Base-by-base conservation (phyloP, 2,113 vertebrate species). In the Callospermophilus lateralis region DNA sequence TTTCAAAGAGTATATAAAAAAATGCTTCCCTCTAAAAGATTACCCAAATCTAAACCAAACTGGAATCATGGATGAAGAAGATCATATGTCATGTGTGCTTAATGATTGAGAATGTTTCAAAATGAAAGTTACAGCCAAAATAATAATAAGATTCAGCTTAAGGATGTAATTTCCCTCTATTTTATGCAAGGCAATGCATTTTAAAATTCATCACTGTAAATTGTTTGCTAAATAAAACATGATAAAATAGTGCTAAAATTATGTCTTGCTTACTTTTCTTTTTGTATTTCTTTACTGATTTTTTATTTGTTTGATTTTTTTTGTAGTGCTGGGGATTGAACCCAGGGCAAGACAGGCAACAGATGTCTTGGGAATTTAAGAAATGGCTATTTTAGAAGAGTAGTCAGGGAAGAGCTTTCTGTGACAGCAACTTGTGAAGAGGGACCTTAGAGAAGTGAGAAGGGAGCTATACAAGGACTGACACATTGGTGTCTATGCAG, bases 41-140 rank as follows among this genome's bases (percentile, higher is more conserved):
- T 95, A 88, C 16, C 26, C 4, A 65, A 63, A 26, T 37, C 28
- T 79, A 86, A 51, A 72, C 30, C 32, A 85, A 85, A 94, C 86
- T 93, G 67, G 51, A 88, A 19, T 72, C 13, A 15, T 73, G 73
- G 39, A 61, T 90, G 96, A 90, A 95, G 63, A 22, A 70, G 9
- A 84, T 84, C 22, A 84, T 51, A 32, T 67, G 16, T 84, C 22
- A 81, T 45, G 28, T 67, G 16, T 77, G 19, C 42, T 94, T 58
- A 77, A 42, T 84, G 61, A 63, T 45, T 78, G 26, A 91, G 63
- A 86, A 61, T 93, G 16, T 70, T 95, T 76, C 80, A 88, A 95
- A 97, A 93, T 86, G 26, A 93, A 95, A 95, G 94, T 92, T 11
- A 93, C 13, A 93, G 26, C 34, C 26, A 93, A 42, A 92, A 85